These are phyloP conservation scores for Notodonta ziczac DNA, from an alignment of 2,888 invertebrate species.

Conservation along the genomic window DNA sequence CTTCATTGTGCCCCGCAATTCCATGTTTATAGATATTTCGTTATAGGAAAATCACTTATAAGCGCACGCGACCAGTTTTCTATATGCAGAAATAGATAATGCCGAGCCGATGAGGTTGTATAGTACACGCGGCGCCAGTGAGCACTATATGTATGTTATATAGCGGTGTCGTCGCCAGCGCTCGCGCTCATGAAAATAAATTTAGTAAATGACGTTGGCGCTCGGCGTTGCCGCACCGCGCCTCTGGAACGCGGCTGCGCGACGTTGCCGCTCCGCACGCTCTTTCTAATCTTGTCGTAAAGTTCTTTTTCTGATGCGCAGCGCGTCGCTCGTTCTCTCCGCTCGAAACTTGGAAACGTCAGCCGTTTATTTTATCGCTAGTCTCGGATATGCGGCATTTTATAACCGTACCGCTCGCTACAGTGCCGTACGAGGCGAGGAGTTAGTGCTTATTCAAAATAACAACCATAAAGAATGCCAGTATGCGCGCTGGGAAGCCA, in stretches of 20 bases:
- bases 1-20: slow-evolving; percentile 62
- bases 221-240: slow-evolving; percentile 76
- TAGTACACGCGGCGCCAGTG: slow-evolving; percentile 64
- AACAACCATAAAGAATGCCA: slow-evolving; percentile 68
- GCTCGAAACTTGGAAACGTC: slow-evolving; percentile 81
- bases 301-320: slow-evolving; percentile 85
- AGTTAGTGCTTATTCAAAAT: slow-evolving; percentile 75
- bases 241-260: slow-evolving; percentile 80
- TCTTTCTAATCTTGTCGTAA: slow-evolving; percentile 85
- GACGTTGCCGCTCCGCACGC: slow-evolving; percentile 80
- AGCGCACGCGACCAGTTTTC: slow-evolving; percentile 55
- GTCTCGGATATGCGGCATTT: slow-evolving; percentile 75
- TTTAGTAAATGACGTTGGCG: slow-evolving; percentile 83
- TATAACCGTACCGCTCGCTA: slow-evolving; percentile 70
- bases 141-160: slow-evolving; percentile 60
- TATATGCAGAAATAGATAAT: slow-evolving; percentile 72
- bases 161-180: slow-evolving; percentile 78
- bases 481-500: slow-evolving; percentile 51
- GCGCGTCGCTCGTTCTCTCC: slow-evolving; percentile 79
- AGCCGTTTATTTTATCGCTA: slow-evolving; percentile 82
- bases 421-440: slow-evolving; percentile 52
- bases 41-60: slow-evolving; percentile 53
- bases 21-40: slow-evolving; percentile 42
- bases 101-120: slow-evolving; percentile 60
- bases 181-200: slow-evolving; percentile 84